phyloP scores from a whole-genome alignment of 1,140 invertebrate species.

The Cheumatopsyche charites region DNA sequence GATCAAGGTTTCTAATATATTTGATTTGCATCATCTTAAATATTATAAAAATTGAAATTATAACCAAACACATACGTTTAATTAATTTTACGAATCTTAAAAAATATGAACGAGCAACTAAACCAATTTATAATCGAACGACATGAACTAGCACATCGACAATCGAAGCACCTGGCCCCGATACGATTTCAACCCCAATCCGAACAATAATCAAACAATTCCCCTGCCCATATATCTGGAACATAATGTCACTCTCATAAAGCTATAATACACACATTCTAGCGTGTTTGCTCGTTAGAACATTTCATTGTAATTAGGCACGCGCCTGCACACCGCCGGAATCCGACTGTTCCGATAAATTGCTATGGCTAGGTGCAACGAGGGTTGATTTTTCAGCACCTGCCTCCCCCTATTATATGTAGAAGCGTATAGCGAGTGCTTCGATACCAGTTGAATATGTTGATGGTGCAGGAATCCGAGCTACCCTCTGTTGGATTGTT shows the following conservation, averaged over 20 bases:
- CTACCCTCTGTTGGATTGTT: background rate
- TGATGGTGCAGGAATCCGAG: background rate
- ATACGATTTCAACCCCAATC: no score
- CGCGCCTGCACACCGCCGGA: slow-evolving; percentile 21
- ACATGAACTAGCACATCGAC: no score
- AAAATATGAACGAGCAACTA: no score
- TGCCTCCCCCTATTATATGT: background rate
- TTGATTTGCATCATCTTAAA: no score
- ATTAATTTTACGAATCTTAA: no score
- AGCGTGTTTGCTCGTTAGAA: slow-evolving; percentile 22
- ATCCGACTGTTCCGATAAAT: background rate
- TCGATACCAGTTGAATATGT: slow-evolving; percentile 7
- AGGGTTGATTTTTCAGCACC: slow-evolving; percentile 13
- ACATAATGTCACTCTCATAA: background rate
- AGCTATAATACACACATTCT: background rate
- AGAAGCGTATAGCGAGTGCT: background rate
- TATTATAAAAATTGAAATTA: no score
- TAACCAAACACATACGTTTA: no score
- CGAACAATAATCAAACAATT: no score
- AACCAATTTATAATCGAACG: no score
- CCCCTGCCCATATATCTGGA: no score
- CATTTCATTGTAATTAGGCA: slow-evolving; percentile 26
- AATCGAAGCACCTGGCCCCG: no score
- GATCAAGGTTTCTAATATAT: no score
- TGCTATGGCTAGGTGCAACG: background rate